Evolutionary conservation across 1,140 invertebrate species (phyloP).

Genomic region (Heliconius nattereri): DNA sequence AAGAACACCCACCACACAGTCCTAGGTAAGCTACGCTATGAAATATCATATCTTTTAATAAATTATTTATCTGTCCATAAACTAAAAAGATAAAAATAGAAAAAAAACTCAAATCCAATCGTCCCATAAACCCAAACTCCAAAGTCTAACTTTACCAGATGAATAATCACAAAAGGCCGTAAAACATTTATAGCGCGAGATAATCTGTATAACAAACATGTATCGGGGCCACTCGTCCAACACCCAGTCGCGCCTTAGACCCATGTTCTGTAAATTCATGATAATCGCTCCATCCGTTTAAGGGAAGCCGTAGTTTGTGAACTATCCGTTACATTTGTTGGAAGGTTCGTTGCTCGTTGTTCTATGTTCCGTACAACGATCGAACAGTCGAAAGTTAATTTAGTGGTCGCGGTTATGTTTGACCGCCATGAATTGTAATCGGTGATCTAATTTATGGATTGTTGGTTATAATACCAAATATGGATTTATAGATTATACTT

Average conservation of each 20-base stretch:
- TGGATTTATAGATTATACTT: background rate
- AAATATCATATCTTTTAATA: background rate
- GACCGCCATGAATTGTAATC: constrained; percentile 4
- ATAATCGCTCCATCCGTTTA: constrained; percentile 71
- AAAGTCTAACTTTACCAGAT: constrained; percentile 17
- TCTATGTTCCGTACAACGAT: constrained; percentile 35
- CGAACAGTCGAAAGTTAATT: constrained; percentile 58
- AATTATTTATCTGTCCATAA: background rate
- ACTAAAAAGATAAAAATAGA: background rate
- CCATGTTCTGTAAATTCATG: constrained; percentile 47
- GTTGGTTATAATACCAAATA: background rate
- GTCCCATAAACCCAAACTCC: constrained; percentile 18
- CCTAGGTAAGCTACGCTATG: constrained; percentile 58
- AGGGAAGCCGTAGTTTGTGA: constrained; percentile 62
- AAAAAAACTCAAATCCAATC: constrained; percentile 16
- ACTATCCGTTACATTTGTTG: constrained; percentile 44
- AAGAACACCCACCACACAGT: constrained; percentile 80
- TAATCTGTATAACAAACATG: constrained; percentile 32
- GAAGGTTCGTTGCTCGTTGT: constrained; percentile 52
- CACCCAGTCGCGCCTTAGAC: constrained; percentile 42
- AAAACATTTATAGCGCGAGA: constrained; percentile 30
- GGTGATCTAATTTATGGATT: background rate
- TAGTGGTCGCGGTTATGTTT: constrained; percentile 39
- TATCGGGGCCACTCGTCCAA: constrained; percentile 36
- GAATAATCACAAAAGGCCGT: constrained; percentile 31